phyloP scores from a whole-genome alignment of 2,113 vertebrate species.

The Pachypanchax playfairii region DNA sequence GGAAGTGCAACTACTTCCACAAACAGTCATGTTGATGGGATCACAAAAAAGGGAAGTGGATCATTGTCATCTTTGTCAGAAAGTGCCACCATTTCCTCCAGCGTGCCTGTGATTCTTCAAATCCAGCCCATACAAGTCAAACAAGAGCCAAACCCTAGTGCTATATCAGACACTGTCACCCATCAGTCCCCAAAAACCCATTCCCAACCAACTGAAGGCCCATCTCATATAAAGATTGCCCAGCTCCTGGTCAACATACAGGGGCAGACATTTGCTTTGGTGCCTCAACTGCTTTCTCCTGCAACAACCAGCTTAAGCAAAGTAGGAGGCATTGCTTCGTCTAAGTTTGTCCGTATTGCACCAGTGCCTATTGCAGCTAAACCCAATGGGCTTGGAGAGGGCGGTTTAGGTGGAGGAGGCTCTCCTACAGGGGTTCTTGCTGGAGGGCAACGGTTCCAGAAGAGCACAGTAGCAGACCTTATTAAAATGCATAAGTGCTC shows the following conservation, averaged over 20 bases:
- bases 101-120: conserved; percentile 87
- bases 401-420: conserved; percentile 70
- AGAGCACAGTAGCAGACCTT: conserved; percentile 92
- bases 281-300: conserved; percentile 90
- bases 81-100: conserved; percentile 58
- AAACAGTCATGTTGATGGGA: conserved; percentile 23
- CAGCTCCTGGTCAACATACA: conserved; percentile 98
- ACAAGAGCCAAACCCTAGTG: conserved; percentile 77
- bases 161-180: conserved; percentile 44
- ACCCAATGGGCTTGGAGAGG: conserved; percentile 84
- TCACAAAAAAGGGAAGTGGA: conserved; percentile 76
- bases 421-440: conserved; percentile 79
- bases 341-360: conserved; percentile 96
- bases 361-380: conserved; percentile 97
- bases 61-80: conserved; percentile 72
- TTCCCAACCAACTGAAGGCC: conserved; percentile 71
- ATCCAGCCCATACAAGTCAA: conserved; percentile 93
- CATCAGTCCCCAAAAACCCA: conserved; percentile 57
- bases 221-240: conserved; percentile 91
- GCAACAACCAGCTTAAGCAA: conserved; percentile 76
- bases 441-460: conserved; percentile 92
- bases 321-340: conserved; percentile 60
- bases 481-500: conserved; percentile 99
- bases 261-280: conserved; percentile 96
- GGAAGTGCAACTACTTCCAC: conserved; percentile 1